These are phyloP conservation scores for Odontothrips loti DNA, from an alignment of 2,888 invertebrate genomes.

Conservation along the genomic window DNA sequence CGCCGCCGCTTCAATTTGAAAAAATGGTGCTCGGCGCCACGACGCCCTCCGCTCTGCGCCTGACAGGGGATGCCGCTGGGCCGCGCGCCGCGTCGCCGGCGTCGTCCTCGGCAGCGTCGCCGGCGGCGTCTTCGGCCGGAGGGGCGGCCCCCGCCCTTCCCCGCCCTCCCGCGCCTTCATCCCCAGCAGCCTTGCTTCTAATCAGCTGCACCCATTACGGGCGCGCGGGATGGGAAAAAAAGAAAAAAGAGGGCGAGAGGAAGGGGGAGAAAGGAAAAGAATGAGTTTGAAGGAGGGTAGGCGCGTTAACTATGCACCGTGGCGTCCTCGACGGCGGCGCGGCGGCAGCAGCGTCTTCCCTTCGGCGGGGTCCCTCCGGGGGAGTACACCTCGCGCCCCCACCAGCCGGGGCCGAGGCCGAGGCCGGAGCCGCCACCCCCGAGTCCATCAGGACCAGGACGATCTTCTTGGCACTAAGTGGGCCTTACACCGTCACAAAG, in stretches of 20 bases:
- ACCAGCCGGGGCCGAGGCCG: not conserved
- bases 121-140: too few species aligned
- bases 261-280: not conserved
- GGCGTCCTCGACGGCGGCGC: not conserved
- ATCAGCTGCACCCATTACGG: constrained; percentile 21
- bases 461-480: constrained; percentile 2
- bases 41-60: not conserved
- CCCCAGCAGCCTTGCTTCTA: not conserved
- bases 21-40: not conserved
- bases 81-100: not conserved
- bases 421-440: not conserved
- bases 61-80: not conserved
- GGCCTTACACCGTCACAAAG: not conserved
- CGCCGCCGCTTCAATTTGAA: constrained; percentile 15
- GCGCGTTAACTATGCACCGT: constrained; percentile 24
- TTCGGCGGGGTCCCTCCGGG: not conserved
- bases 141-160: too few species aligned
- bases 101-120: not conserved
- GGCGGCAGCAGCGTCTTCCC: not conserved
- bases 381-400: not conserved
- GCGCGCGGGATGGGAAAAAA: not conserved
- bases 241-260: not conserved
- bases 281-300: constrained; percentile 9
- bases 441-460: not conserved
- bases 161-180: not conserved